phyloP scores from a whole-genome alignment of 2,797 vertebrate species.

The Carcharodon carcharias region DNA sequence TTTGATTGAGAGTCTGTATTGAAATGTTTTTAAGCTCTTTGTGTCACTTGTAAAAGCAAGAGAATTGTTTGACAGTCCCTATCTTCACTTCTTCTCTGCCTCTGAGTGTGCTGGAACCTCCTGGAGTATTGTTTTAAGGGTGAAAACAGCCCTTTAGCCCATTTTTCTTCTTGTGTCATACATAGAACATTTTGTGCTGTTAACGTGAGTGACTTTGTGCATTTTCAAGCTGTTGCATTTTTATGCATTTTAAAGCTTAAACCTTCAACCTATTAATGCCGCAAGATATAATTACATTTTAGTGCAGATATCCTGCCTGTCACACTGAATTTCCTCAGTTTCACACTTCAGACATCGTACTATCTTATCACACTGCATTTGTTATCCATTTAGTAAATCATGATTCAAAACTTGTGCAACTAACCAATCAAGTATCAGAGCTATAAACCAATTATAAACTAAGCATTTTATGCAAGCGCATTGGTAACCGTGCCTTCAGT shows the following conservation, averaged over 20 bases:
- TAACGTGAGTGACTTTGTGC: not conserved
- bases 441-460: not conserved
- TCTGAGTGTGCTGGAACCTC: not conserved
- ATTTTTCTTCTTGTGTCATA: not conserved
- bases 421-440: not conserved
- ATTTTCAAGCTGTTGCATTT: not conserved
- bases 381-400: not conserved
- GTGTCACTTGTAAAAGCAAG: not conserved
- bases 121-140: not conserved
- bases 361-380: not conserved
- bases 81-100: not conserved
- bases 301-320: not conserved
- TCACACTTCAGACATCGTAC: not conserved
- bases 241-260: not conserved
- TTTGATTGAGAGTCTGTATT: not conserved
- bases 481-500: not conserved
- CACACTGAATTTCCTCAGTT: not conserved
- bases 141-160: not conserved
- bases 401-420: not conserved
- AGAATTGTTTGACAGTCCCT: not conserved
- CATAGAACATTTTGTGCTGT: not conserved
- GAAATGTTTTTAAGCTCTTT: not conserved
- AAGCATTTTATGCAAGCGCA: not conserved
- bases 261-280: not conserved
- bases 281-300: not conserved